Evolutionary conservation across 1,140 invertebrate species (phyloP), one percentile per base, ranked within the genome.

Genomic region (Drosophila ohnishii): DNA sequence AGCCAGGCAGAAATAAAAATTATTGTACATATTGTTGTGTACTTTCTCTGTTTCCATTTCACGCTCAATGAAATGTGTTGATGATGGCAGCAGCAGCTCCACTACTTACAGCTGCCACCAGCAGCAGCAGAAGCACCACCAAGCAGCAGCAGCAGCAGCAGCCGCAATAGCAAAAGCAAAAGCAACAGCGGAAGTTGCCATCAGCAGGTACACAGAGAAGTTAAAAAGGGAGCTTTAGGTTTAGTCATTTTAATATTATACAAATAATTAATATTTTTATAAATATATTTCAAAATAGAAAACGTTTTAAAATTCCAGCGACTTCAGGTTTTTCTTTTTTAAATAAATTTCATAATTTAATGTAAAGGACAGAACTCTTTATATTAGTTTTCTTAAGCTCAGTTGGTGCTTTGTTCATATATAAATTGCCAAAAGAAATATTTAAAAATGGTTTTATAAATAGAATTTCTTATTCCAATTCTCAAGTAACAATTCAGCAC

Each of bases 1-100:
- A 78, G 47, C 69, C 73, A 73, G 71, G 65, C 57, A 73, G 50
- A 75, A 72, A 61, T 55, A 82, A 78, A 55, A 80, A 89, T 84
- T 80, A 88, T 84, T 80, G 80, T 89, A 84, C 79, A 79, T 81
- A 69, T 66, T 66, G 51, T 39, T 55, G 51, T 55, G 65, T 69
- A 90, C 88, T 90, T 90, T 90, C 88, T 90, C 88, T 90, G 88
- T 90, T 90, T 88, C 88, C 84, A 90, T 90, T 90, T 90, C 88
- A 90, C 88, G 88, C 88, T 90, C 81, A 90, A 90, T 90, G 88
- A 88, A 89, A 90, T 90, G 75, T 87, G 75, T 90, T 88, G 88
- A 90, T 90, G 88, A 88, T 78, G 77, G 64, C 67, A 70, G 75
- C 67, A 70, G 75, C 67, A 62, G 25, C 70, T 35, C 40, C 77